Evolutionary conservation across 2,797 vertebrate genomes (phyloP).

Genomic region (Cossypha niveicapilla): DNA sequence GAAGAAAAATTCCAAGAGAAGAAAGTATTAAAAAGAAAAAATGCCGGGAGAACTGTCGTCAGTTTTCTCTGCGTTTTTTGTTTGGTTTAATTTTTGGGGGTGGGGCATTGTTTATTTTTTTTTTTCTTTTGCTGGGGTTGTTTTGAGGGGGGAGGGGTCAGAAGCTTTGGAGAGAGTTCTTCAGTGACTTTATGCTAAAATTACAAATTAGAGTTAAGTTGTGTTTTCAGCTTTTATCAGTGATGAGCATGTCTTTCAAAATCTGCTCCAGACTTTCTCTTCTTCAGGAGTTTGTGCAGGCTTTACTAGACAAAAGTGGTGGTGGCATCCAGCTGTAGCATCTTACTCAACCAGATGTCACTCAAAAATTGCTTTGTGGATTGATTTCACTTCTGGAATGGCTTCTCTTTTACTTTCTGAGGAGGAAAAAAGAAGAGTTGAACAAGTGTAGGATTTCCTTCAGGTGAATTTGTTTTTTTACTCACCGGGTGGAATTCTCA

Average conservation of each 20-base stretch:
- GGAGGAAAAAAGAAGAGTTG: neutral
- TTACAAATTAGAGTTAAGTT: neutral
- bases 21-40: neutral
- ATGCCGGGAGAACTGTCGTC: neutral
- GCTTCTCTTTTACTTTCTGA: neutral
- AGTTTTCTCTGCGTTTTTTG: neutral
- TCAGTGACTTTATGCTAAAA: neutral
- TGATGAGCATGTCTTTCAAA: neutral
- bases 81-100: neutral
- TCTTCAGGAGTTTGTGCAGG: neutral
- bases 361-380: neutral
- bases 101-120: neutral
- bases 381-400: neutral
- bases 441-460: neutral
- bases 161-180: neutral
- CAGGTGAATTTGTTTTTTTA: neutral
- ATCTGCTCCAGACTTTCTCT: neutral
- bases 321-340: neutral
- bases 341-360: neutral
- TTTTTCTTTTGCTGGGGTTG: neutral
- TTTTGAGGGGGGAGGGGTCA: accelerated
- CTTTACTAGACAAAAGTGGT: neutral
- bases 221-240: neutral
- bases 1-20: neutral
- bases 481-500: neutral